These are phyloP conservation scores for Urechis unicinctus DNA, from an alignment of 2,888 invertebrate genomes.

Conservation along the genomic window DNA sequence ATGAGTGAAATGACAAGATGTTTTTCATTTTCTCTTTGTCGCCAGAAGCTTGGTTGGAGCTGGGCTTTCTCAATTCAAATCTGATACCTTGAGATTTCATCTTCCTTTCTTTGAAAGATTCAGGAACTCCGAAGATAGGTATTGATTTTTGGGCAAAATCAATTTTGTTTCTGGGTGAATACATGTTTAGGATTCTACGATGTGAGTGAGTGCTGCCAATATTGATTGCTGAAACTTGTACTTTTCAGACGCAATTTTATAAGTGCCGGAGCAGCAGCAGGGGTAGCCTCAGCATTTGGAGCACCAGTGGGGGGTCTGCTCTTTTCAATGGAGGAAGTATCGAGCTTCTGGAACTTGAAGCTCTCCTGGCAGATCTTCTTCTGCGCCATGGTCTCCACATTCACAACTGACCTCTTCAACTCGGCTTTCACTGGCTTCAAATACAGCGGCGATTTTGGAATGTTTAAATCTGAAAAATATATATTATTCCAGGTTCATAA, in stretches of 20 bases:
- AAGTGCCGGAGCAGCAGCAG: constrained; percentile 33
- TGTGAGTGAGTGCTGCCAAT: background rate
- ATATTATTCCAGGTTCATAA: constrained; percentile 18
- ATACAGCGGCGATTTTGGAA: constrained; percentile 18
- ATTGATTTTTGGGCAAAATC: background rate
- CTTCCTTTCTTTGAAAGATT: constrained; percentile 21
- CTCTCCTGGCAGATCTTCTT: constrained; percentile 44
- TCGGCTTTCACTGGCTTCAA: constrained; percentile 19
- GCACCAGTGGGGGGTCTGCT: constrained; percentile 40
- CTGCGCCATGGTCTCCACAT: constrained; percentile 32
- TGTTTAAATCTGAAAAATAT: constrained; percentile 19
- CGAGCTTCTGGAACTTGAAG: constrained; percentile 36
- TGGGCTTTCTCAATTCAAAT: constrained; percentile 19
- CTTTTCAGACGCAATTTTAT: constrained; percentile 20
- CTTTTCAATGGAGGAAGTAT: constrained; percentile 43
- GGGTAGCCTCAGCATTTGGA: constrained; percentile 39
- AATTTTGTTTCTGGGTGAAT: background rate
- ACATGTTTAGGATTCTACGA: background rate
- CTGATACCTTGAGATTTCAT: constrained; percentile 12
- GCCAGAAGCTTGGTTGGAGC: constrained; percentile 18
- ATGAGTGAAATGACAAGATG: too few relatives aligned
- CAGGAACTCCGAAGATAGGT: constrained; percentile 21
- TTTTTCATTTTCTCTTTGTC: background rate
- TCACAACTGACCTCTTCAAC: constrained; percentile 22
- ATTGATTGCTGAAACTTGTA: too few relatives aligned